Conservation (phyloP, 2,888 invertebrate genomes). For the Caprella mutica region DNA sequence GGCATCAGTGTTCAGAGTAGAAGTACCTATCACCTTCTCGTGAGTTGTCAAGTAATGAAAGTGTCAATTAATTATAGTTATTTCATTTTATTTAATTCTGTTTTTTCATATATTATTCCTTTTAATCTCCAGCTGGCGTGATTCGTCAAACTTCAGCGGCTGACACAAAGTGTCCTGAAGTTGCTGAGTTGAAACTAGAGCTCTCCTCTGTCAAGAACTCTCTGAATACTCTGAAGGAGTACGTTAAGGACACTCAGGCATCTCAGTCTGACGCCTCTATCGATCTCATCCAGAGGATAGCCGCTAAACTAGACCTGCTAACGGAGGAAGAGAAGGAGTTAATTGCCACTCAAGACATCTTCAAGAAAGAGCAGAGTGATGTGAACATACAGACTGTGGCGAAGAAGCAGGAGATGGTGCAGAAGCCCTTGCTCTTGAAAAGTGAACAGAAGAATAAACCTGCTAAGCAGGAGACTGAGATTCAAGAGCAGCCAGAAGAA, state of each 20-base stretch:
- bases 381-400: not conserved
- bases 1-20: too few species aligned
- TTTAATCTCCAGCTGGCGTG: too few species aligned
- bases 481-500: too few species aligned
- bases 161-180: not conserved
- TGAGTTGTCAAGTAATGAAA: too few species aligned
- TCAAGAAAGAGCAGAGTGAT: not conserved
- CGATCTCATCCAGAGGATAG: conserved; percentile 4
- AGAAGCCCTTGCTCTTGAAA: too few species aligned
- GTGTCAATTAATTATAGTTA: too few species aligned
- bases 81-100: too few species aligned
- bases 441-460: too few species aligned
- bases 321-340: not conserved
- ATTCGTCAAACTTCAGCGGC: not conserved
- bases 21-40: too few species aligned
- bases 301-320: conserved; percentile 1
- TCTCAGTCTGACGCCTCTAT: not conserved
- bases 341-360: not conserved
- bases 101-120: too few species aligned
- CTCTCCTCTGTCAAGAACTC: not conserved
- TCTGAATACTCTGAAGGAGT: not conserved
- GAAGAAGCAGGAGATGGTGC: not conserved
- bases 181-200: not conserved
- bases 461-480: too few species aligned
- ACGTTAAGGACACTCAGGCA: not conserved